Percentiles rank a stretch among this genome's conserved stretches.
Evolutionary conservation across 1,140 invertebrate genomes (phyloP).

Genomic region (Temnothorax nylanderi): DNA sequence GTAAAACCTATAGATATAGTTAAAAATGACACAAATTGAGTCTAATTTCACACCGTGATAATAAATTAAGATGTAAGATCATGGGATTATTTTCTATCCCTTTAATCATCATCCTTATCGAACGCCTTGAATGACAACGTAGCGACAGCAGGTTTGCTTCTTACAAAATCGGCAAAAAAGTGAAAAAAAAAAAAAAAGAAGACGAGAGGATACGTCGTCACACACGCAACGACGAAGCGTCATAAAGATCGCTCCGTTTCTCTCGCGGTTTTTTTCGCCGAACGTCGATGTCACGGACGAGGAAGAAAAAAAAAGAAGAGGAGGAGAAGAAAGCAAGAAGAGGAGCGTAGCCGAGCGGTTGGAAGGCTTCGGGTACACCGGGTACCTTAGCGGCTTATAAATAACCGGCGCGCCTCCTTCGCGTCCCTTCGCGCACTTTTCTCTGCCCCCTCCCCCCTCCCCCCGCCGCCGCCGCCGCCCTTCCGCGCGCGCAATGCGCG

Average conservation of each 20-base stretch:
- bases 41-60: no score
- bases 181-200: not conserved
- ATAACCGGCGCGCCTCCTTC: constrained; percentile 67
- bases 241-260: constrained; percentile 59
- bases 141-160: not conserved
- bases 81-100: not conserved
- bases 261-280: constrained; percentile 45
- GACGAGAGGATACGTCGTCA: not conserved
- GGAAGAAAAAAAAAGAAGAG: not conserved
- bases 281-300: constrained; percentile 8
- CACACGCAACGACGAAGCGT: constrained; percentile 56
- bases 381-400: constrained; percentile 65
- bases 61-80: not conserved
- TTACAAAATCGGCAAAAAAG: not conserved
- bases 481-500: not conserved
- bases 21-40: no score
- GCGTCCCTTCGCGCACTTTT: constrained; percentile 68
- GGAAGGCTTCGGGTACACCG: constrained; percentile 57
- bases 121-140: not conserved
- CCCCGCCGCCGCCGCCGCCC: no score
- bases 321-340: not conserved
- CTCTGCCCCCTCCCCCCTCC: constrained; percentile 1
- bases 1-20: no score
- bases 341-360: constrained; percentile 22
- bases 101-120: not conserved